Evolutionary conservation across 1,140 invertebrate genomes (phyloP).

Genomic region (Papilio glaucus): DNA sequence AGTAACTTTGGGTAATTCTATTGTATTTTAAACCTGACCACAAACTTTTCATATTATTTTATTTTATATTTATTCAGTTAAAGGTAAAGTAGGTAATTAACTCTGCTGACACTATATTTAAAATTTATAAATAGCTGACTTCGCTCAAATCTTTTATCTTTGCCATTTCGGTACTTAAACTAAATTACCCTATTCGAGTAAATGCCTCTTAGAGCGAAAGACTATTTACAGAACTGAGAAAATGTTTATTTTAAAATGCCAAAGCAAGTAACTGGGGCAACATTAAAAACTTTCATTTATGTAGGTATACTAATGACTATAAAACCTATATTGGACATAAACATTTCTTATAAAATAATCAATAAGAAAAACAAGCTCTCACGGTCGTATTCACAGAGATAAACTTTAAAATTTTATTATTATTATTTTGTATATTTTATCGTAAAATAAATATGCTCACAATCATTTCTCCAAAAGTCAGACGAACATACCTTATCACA

Average conservation of each 20-base stretch:
- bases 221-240: not conserved
- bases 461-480: no score
- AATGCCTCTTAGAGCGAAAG: constrained; percentile 9
- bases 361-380: no score
- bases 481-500: no score
- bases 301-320: not conserved
- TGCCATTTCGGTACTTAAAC: constrained; percentile 5
- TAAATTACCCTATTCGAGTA: constrained; percentile 18
- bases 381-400: no score
- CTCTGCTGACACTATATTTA: not conserved
- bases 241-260: constrained; percentile 7
- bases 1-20: no score
- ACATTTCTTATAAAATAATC: not conserved
- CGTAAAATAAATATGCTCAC: no score
- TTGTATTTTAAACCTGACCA: no score
- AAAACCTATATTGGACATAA: no score
- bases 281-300: not conserved
- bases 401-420: no score
- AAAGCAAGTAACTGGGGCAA: not conserved
- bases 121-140: not conserved
- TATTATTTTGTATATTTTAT: no score
- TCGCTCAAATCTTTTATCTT: not conserved
- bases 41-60: no score
- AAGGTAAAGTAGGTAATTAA: not conserved
- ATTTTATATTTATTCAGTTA: no score